Conservation (phyloP, 2,797 vertebrate species). For the Ctenopoma kingsleyae region DNA sequence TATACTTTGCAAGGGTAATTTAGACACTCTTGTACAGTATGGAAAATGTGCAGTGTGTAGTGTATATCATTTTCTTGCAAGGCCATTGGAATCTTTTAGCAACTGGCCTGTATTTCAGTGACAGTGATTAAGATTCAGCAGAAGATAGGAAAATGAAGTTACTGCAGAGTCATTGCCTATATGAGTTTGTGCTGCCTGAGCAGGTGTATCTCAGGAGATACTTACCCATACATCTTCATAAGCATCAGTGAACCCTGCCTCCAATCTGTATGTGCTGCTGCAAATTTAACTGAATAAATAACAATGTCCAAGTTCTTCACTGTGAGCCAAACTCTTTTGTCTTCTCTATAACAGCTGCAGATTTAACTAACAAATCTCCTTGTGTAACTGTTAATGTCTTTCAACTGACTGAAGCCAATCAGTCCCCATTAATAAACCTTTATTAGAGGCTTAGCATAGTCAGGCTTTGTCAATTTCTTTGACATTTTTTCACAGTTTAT, state of each 20-base stretch:
- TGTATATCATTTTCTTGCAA: slow-evolving; percentile 38
- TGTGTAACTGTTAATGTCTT: too few relatives aligned
- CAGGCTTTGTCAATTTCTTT: neutral
- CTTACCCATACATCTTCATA: slow-evolving; percentile 45
- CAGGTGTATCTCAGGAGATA: slow-evolving; percentile 36
- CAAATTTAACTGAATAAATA: slow-evolving; percentile 45
- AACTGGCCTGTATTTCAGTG: slow-evolving; percentile 21
- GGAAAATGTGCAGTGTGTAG: slow-evolving; percentile 8
- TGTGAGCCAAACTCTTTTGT: slow-evolving; percentile 3
- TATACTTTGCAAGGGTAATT: slow-evolving; percentile 22
- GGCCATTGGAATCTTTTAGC: slow-evolving; percentile 33
- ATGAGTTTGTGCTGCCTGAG: slow-evolving; percentile 28
- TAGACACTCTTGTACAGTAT: slow-evolving; percentile 24
- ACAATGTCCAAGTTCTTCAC: slow-evolving; percentile 33
- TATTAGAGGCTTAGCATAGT: neutral
- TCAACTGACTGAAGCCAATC: too few relatives aligned
- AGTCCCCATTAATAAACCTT: too few relatives aligned
- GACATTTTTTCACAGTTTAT: too few relatives aligned
- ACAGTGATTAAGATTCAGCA: slow-evolving; percentile 40
- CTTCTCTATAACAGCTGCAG: neutral
- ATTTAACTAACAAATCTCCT: neutral
- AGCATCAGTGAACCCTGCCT: slow-evolving; percentile 13
- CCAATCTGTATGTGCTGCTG: slow-evolving; percentile 15
- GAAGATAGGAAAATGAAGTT: slow-evolving; percentile 9
- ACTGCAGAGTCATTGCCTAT: slow-evolving; percentile 27